Base-by-base conservation (phyloP, 2,888 invertebrate genomes). In the Pterostichus madidus region DNA sequence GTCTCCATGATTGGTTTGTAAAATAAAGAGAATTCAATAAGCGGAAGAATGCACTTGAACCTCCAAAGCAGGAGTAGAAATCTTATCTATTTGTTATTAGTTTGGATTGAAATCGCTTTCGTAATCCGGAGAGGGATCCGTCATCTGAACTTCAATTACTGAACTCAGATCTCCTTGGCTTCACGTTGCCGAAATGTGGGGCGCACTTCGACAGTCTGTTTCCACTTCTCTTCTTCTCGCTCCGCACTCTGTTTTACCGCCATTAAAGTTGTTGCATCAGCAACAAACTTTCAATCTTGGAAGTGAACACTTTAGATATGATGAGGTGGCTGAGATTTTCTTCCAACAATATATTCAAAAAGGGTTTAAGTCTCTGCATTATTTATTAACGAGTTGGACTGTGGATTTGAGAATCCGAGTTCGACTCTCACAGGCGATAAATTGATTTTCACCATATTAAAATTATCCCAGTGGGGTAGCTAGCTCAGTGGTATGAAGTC, bases 1-100 rank as follows among this genome's bases (percentile, higher is more conserved):
- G 31, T 11, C 31, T 4, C 31, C 64, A 64, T 64, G 35, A 64
- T 64, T 64, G 64, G 35, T 64, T 64, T 39, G 64, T 35, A 64
- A 64, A 64, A 64, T 64, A 64, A 64, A 64, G 64, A 64, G 35
- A 64, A 64, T 64, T 64, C 64, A 64, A 64, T 64, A 64, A 64
- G 39, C 64, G 64, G 39, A 64, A 64, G 64, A 64, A 64, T 64
- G 64, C 64, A 64, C 39, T 64, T 64, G 64, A 64, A 35, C 64
- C 15, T 13, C 5, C 17, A 4, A 56, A 56, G 56, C 35, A 64
- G 35, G 15, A 32, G 35, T n/a, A 64, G 64, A 64, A 64, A 64
- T 64, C 64, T 64, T 64, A 64, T 64, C 64, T 64, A 64, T 64
- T 64, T 64, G 64, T 64, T 64, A 64, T 64, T 64, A 64, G 35